Evolutionary conservation across 1,140 invertebrate genomes (phyloP).

Genomic region (Saccostrea cuccullata): DNA sequence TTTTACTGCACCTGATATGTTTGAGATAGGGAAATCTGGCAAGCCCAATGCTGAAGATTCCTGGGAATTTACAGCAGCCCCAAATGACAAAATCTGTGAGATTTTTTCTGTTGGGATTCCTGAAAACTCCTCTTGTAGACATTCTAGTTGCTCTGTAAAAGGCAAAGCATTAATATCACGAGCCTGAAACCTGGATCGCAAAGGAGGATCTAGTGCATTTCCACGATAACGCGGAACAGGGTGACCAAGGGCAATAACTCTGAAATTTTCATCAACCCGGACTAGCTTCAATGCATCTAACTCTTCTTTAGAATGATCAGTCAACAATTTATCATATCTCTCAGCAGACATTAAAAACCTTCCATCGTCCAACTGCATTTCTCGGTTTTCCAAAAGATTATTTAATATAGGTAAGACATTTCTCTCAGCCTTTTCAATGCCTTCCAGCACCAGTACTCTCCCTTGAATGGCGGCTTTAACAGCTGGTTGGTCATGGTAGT

Average conservation of each 20-base stretch:
- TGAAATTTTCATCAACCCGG: slow-evolving; percentile 88
- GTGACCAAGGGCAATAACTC: slow-evolving; percentile 80
- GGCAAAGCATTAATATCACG: slow-evolving; percentile 85
- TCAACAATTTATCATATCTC: slow-evolving; percentile 93
- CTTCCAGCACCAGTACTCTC: slow-evolving; percentile 94
- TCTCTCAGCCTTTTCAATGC: slow-evolving; percentile 97
- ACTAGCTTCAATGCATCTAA: slow-evolving; percentile 92
- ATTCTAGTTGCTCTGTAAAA: slow-evolving; percentile 75
- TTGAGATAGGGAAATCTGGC: slow-evolving; percentile 95
- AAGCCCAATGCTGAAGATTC: slow-evolving; percentile 85
- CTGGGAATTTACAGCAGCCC: slow-evolving; percentile 86
- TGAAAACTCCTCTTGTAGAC: slow-evolving; percentile 58
- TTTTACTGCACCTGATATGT: slow-evolving; percentile 83
- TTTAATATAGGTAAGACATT: slow-evolving; percentile 98
- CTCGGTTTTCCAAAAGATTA: slow-evolving; percentile 98
- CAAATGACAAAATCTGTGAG: slow-evolving; percentile 87
- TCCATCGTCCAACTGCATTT: slow-evolving; percentile 99
- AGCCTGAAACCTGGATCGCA: slow-evolving; percentile 96
- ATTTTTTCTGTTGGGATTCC: slow-evolving; percentile 59
- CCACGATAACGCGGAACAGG: slow-evolving; percentile 83
- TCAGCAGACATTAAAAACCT: slow-evolving; percentile 92
- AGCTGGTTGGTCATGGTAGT: slow-evolving; percentile 96
- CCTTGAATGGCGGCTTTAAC: slow-evolving; percentile 93
- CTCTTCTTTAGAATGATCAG: slow-evolving; percentile 89
- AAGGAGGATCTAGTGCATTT: slow-evolving; percentile 95